Conservation (phyloP, 2,113 vertebrate genomes). For the Lepisosteus osseus region DNA sequence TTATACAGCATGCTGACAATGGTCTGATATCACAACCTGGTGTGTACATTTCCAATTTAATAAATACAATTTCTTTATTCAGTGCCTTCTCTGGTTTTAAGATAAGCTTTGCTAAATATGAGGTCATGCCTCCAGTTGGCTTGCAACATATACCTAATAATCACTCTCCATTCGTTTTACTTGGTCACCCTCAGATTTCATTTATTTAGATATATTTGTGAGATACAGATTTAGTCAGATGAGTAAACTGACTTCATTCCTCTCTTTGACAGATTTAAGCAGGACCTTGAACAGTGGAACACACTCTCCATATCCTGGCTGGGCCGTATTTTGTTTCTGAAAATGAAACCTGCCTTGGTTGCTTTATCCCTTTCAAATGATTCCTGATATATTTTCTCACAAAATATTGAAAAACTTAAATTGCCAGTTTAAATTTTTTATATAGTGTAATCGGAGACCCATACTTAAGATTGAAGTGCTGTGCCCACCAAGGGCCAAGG, state of each 20-base stretch:
- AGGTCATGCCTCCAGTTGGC: background rate
- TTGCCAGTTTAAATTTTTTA: background rate
- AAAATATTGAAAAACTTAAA: slow-evolving; percentile 2
- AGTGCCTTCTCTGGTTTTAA: background rate
- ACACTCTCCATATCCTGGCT: slow-evolving; percentile 6
- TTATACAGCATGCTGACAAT: background rate
- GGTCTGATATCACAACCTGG: background rate
- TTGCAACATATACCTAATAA: background rate
- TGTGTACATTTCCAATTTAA: background rate
- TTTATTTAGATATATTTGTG: slow-evolving; percentile 4
- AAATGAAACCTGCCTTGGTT: background rate
- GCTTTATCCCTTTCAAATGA: background rate
- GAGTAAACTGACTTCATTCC: background rate
- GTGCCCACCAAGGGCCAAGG: background rate
- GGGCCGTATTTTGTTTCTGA: too few relatives aligned
- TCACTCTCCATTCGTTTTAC: background rate
- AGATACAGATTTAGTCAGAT: background rate
- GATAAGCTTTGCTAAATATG: background rate
- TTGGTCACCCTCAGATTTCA: background rate
- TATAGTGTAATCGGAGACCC: background rate
- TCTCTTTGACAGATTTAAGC: background rate
- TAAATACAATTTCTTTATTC: background rate
- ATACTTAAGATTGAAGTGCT: background rate
- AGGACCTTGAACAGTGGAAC: background rate
- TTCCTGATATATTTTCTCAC: background rate